Evolutionary conservation across 2,113 vertebrate species (phyloP).

Genomic region (Montifringilla adamsi): DNA sequence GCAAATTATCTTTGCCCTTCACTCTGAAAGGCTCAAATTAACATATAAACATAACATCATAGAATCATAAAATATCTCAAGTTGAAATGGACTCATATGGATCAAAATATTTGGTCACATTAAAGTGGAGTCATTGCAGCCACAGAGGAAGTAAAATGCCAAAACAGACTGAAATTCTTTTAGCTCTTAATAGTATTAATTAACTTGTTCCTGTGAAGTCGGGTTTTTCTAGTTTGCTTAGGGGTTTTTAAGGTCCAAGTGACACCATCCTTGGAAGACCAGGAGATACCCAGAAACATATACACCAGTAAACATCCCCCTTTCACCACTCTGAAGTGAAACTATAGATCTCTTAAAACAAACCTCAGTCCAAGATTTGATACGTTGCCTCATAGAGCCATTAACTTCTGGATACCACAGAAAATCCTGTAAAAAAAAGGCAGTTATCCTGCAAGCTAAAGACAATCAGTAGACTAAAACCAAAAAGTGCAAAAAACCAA

Average conservation of each 20-base stretch:
- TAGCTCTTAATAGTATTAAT: background rate
- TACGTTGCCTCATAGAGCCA: constrained; percentile 91
- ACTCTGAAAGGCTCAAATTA: background rate
- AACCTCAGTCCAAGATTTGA: constrained; percentile 86
- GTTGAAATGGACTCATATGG: background rate
- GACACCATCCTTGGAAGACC: background rate
- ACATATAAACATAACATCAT: background rate
- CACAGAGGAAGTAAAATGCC: background rate
- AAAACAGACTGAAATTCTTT: background rate
- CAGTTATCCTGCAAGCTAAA: background rate
- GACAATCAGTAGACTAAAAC: background rate
- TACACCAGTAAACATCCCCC: background rate
- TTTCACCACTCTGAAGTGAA: background rate
- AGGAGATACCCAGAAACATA: background rate
- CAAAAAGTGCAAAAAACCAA: background rate
- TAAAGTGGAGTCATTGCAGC: background rate
- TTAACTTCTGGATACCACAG: constrained; percentile 95
- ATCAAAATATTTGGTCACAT: background rate
- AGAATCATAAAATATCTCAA: background rate
- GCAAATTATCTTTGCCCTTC: background rate
- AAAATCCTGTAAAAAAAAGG: constrained; percentile 80
- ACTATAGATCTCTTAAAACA: constrained; percentile 25
- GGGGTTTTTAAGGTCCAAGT: background rate
- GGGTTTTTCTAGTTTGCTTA: background rate
- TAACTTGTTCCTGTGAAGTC: background rate